phyloP scores from a whole-genome alignment of 2,797 vertebrate genomes.

The Ctenosaura bakeri region DNA sequence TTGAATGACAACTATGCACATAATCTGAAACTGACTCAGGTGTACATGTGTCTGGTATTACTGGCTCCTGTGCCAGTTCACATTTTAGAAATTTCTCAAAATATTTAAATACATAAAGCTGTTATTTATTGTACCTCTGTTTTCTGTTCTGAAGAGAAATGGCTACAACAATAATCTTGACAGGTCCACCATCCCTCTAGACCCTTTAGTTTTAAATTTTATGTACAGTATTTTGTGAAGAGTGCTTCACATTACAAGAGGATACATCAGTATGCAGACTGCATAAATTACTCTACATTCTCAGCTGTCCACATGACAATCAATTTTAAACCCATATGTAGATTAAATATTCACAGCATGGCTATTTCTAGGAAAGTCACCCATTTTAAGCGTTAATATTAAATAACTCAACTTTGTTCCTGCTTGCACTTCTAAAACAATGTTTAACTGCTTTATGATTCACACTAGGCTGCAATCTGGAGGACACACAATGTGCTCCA shows the following conservation, averaged over 20 bases:
- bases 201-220: conserved; percentile 10
- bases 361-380: conserved; percentile 55
- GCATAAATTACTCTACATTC: conserved; percentile 55
- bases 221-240: neutral
- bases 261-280: conserved; percentile 37
- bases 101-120: neutral
- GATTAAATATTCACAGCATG: conserved; percentile 56
- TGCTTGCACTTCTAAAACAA: neutral
- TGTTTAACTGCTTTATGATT: conserved; percentile 12
- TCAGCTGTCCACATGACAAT: conserved; percentile 34
- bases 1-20: neutral
- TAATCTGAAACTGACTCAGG: neutral
- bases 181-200: neutral
- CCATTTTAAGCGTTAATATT: conserved; percentile 44
- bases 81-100: neutral
- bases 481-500: neutral
- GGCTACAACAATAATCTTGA: neutral
- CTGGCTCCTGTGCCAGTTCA: neutral
- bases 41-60: neutral
- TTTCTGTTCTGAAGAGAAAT: neutral
- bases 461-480: neutral
- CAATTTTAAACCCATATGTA: conserved; percentile 51
- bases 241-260: neutral
- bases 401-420: conserved; percentile 26
- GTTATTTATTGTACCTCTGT: neutral